These are phyloP conservation scores for Conus ventricosus DNA, from an alignment of 1,140 invertebrate species.

Conservation along the genomic window DNA sequence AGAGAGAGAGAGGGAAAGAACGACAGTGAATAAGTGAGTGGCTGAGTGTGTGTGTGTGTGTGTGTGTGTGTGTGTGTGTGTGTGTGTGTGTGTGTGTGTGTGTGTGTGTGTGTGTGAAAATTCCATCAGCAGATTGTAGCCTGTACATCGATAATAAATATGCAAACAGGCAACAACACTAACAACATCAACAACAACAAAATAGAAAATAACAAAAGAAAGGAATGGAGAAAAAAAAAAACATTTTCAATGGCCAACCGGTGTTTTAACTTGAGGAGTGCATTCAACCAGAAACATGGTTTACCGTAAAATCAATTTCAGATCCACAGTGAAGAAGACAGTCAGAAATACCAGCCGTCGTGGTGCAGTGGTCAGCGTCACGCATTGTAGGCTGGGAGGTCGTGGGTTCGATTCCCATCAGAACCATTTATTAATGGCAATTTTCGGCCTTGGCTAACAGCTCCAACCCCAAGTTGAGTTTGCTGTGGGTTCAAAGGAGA, in stretches of 20 bases:
- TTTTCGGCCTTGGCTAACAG: not conserved
- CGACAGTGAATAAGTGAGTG: not conserved
- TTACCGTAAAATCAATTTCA: not conserved
- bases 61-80: not conserved
- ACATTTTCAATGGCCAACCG: not conserved
- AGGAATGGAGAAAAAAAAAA: too few relatives aligned
- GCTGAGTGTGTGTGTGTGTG: not conserved
- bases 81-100: not conserved
- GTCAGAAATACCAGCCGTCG: not conserved
- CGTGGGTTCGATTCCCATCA: too few relatives aligned
- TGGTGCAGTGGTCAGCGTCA: too few relatives aligned
- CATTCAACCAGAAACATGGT: not conserved
- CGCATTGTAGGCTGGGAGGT: too few relatives aligned
- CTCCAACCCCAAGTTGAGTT: too few relatives aligned
- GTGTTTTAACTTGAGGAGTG: not conserved
- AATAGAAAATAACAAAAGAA: too few relatives aligned
- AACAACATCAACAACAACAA: too few relatives aligned
- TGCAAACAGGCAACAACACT: not conserved
- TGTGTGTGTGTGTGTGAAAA: not conserved
- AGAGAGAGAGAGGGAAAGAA: constrained; percentile 23
- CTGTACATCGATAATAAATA: not conserved
- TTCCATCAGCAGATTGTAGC: not conserved
- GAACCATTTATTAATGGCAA: not conserved
- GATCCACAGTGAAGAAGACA: not conserved
- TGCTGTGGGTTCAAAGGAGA: too few relatives aligned